These are phyloP conservation scores for Amphipyra berbera DNA, from an alignment of 2,888 invertebrate genomes.

Conservation along the genomic window DNA sequence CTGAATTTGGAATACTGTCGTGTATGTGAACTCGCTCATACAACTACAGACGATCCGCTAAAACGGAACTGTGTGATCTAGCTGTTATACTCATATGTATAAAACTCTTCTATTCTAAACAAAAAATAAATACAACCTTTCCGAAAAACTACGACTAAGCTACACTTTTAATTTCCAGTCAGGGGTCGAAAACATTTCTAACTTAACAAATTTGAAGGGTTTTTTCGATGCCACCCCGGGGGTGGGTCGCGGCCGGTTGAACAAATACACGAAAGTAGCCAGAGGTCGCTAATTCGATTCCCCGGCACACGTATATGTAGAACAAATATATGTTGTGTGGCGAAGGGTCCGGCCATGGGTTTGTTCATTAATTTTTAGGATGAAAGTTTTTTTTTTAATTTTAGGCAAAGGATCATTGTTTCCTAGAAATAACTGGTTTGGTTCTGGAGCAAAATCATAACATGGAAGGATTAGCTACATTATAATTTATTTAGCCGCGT, in stretches of 20 bases:
- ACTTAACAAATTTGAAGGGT: conserved; percentile 58
- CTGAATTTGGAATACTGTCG: no score
- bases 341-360: conserved; percentile 26
- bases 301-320: conserved; percentile 48
- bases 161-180: conserved; percentile 50
- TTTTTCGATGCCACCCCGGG: conserved; percentile 44
- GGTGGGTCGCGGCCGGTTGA: conserved; percentile 60
- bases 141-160: no score
- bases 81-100: no score
- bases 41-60: no score
- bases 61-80: no score
- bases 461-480: no score
- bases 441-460: not conserved
- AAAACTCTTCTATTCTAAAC: no score
- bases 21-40: no score
- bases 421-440: conserved; percentile 1
- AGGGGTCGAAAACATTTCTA: conserved; percentile 51
- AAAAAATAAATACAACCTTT: no score
- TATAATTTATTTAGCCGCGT: no score
- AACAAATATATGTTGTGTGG: conserved; percentile 50
- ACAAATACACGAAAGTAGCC: conserved; percentile 68
- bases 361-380: conserved; percentile 40
- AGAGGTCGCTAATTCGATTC: conserved; percentile 69
- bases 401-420: conserved; percentile 1
- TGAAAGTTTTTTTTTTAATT: conserved; percentile 29